Evolutionary conservation across 2,113 vertebrate species (phyloP), one percentile per base, ranked within the genome.

Genomic region (Osmerus eperlanus): DNA sequence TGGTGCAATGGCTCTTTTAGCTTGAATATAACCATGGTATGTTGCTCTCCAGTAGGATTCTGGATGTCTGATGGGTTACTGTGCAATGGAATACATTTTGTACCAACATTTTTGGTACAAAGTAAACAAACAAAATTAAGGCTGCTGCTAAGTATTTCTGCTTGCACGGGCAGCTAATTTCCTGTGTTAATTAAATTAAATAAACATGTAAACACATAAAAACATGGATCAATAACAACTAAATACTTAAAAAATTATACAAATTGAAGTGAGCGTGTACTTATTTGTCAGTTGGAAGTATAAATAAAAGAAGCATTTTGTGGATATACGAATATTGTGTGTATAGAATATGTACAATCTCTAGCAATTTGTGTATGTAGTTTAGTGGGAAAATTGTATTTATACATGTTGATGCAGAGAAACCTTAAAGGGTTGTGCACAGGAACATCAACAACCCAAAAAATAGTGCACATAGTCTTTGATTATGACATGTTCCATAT

Each of bases 121-220:
- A 32, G 6, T 12, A n/a, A n/a, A 29, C 5, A n/a, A 36, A n/a
- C 1, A 9, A 36, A 36, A 15, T 13, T 71, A 81, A 81, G 74
- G 74, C 79, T 79, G 65, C 71, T 78, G 78, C 81, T 68, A 61
- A n/a, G 23, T 23, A 14, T 62, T 62, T 29, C 21, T 62, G 9
- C 60, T 62, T 29, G 21, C 60, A 7, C 15, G 15, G 14, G 2
- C 12, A 28, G 13, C 14, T 29, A 11, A 15, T 32, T 25, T 15
- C 16, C 5, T 19, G 41, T 12, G 28, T 29, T 63, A 3, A 4
- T 63, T 15, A 12, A 63, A 29, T 12, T 29, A 68, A 25, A 29
- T 63, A 29, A 15, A 32, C n/a, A 63, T 8, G 21, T 21, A 63
- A 29, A 63, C n/a, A 15, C 12, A 59, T 14, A 41, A 8, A 56